A percentile compares a stretch with the other conserved stretches of the same genome.
Conservation (phyloP, 2,797 vertebrate genomes). For the Cyprinodon diabolis region DNA sequence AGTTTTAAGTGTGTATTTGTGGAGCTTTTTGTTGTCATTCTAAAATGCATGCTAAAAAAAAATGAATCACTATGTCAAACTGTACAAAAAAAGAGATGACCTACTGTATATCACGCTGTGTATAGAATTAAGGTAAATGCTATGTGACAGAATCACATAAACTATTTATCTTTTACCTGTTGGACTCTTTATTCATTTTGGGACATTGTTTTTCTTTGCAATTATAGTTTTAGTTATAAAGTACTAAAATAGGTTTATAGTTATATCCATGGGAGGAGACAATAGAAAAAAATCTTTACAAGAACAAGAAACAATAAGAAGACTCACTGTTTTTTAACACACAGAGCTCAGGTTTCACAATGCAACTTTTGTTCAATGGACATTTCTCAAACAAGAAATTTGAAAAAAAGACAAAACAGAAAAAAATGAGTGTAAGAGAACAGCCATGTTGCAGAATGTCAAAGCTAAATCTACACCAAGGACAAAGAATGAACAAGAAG, state of each 20-base stretch:
- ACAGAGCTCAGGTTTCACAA: neutral
- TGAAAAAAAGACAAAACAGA: neutral
- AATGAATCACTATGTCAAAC: conserved; percentile 80
- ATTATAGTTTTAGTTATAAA: too few relatives aligned
- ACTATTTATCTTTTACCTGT: conserved; percentile 77
- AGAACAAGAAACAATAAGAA: neutral
- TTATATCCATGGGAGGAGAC: neutral
- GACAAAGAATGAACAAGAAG: too few relatives aligned
- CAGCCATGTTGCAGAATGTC: neutral
- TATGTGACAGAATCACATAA: conserved; percentile 80
- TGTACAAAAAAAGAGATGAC: conserved; percentile 61
- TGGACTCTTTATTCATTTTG: conserved; percentile 51
- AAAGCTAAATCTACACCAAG: neutral
- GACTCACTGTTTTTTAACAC: neutral
- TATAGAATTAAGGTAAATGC: conserved; percentile 75
- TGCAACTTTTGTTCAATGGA: neutral
- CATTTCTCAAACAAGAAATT: neutral
- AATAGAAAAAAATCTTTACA: neutral
- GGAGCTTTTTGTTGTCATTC: conserved; percentile 87
- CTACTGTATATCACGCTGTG: conserved; percentile 73
- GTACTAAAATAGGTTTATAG: neutral
- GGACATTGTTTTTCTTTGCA: conserved; percentile 9
- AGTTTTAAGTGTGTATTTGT: conserved; percentile 85
- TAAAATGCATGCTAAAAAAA: conserved; percentile 88
- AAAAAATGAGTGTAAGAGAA: too few relatives aligned